Conservation (phyloP, 1,140 invertebrate species). For the Sitobion miscanthi region DNA sequence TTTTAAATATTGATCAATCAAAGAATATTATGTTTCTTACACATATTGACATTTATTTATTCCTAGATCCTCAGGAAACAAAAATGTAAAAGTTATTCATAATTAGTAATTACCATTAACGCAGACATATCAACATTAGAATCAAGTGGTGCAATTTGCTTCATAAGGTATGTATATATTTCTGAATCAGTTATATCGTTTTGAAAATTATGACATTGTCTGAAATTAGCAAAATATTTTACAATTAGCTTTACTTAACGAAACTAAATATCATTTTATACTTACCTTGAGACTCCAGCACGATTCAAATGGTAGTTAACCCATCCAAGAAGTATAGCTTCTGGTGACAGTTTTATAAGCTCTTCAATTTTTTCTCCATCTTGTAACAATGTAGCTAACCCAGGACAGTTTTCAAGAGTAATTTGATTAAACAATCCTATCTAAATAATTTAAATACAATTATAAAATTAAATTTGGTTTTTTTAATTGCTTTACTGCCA, state of each 20-base stretch:
- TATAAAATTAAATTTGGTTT: background rate
- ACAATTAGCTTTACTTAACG: background rate
- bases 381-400: conserved; percentile 85
- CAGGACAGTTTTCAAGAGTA: conserved; percentile 94
- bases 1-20: background rate
- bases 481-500: background rate
- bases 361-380: conserved; percentile 96
- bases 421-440: conserved; percentile 99
- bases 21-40: background rate
- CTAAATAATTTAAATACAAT: conserved; percentile 61
- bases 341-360: conserved; percentile 93
- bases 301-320: conserved; percentile 96
- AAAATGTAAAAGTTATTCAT: background rate
- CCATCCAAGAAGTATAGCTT: conserved; percentile 96
- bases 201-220: conserved; percentile 92
- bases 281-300: conserved; percentile 73
- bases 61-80: background rate
- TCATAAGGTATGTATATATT: conserved; percentile 91
- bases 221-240: conserved; percentile 59
- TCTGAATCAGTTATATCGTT: conserved; percentile 95
- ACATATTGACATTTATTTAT: background rate
- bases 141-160: conserved; percentile 92
- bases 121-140: conserved; percentile 84
- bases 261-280: conserved; percentile 55
- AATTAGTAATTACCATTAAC: conserved; percentile 68